Evolutionary conservation across 2,888 invertebrate genomes (phyloP), one percentile per base, ranked within the genome.

Genomic region (Pristionchus exspectatus): DNA sequence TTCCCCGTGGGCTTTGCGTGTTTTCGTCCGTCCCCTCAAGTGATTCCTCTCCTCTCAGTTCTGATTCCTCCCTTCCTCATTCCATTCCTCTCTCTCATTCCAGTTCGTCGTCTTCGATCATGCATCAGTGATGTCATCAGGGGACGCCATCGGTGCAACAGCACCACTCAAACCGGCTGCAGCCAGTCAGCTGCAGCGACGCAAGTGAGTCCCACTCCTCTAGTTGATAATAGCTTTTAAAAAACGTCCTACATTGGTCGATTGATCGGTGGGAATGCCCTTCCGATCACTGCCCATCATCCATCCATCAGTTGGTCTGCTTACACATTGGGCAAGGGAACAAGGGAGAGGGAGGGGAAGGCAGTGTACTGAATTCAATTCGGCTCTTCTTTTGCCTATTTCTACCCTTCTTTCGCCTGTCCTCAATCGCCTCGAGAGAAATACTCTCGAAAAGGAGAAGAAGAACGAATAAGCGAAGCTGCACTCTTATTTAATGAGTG

Each of bases 121-220:
- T 74, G 81, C 44, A 81, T 50, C 81, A 81, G 50, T 81, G 81
- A 81, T 81, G 81, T 81, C 74, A 74, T 74, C 81, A 54, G 50
- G 81, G 10, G 81, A 81, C 81, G 44, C 81, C 27, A 81, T 54
- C n/a, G 50, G 81, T 81, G 50, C 44, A 27, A 16, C 81, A 54
- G 81, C 27, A 50, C 81, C 50, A 12, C 50, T 54, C 81, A 81
- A 81, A 27, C 44, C 81, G n/a, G 27, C 50, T 44, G 38, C 77
- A n/a, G 81, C 81, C 44, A 54, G n/a, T 18, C 81, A 81, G 50
- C 81, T 81, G 9, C 81, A 81, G n/a, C 50, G 81, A n/a, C n/a
- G 81, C 4, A 81, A 81, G 81, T 81, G 14, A n/a, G 81, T 24
- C 9, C 24, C 9, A n/a, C n/a, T n/a, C n/a, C n/a, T 21, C 2